Conservation (phyloP, 2,113 vertebrate genomes). For the Ctenomys sociabilis region DNA sequence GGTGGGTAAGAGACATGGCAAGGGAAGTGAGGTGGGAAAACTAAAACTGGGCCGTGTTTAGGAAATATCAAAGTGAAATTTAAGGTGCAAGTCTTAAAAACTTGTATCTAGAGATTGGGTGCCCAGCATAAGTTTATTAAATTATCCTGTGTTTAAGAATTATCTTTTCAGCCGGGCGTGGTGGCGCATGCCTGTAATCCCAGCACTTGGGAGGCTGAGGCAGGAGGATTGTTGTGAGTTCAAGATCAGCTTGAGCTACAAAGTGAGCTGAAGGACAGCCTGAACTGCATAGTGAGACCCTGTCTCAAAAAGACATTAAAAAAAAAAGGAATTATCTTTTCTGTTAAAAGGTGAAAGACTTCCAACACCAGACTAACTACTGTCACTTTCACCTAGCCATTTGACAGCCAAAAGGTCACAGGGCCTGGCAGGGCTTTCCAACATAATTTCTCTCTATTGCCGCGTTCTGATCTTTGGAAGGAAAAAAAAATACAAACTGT, state of each 20-base stretch:
- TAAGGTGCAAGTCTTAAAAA: conserved; percentile 47
- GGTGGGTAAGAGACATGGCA: not conserved
- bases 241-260: too few relatives aligned
- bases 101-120: not conserved
- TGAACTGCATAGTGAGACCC: too few relatives aligned
- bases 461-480: not conserved
- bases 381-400: not conserved
- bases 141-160: conserved; percentile 53
- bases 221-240: too few relatives aligned
- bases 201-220: too few relatives aligned
- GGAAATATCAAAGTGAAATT: conserved; percentile 29
- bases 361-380: not conserved
- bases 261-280: too few relatives aligned
- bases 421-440: not conserved
- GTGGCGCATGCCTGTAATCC: too few relatives aligned
- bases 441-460: not conserved
- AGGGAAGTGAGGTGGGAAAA: conserved; percentile 24
- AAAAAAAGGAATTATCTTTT: conserved; percentile 58
- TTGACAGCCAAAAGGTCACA: conserved; percentile 22
- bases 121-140: conserved; percentile 17
- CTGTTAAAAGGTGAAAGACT: conserved; percentile 61
- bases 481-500: not conserved
- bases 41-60: not conserved
- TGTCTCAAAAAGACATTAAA: too few relatives aligned
- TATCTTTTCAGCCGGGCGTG: too few relatives aligned